Conservation (phyloP, 2,888 invertebrate species). For the Malthinus flaveolus region DNA sequence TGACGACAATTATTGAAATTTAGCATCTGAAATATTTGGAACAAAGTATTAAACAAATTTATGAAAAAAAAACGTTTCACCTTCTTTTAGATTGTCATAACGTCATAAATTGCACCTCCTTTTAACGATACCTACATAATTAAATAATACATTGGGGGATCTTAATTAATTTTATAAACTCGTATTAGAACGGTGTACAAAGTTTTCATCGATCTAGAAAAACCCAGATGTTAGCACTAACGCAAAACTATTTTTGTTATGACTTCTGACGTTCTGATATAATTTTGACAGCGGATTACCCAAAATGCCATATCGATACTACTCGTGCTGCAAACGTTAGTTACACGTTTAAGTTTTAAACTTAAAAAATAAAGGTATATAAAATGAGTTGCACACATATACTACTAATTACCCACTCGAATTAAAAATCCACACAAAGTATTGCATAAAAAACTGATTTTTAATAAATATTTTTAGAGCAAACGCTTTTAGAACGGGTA, state of each 20-base stretch:
- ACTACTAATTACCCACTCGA: slow-evolving; percentile 24
- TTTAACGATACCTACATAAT: no score
- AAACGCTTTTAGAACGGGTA: background rate
- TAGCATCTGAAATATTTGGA: slow-evolving; percentile 45
- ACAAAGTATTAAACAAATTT: background rate
- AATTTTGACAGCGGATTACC: slow-evolving; percentile 44
- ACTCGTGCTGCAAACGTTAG: no score
- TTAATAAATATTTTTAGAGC: background rate
- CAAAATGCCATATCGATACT: slow-evolving; percentile 27
- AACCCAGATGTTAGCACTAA: slow-evolving; percentile 46
- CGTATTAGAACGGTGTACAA: slow-evolving; percentile 4
- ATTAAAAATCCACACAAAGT: background rate
- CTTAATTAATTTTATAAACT: background rate
- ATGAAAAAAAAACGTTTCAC: slow-evolving; percentile 10
- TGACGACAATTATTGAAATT: slow-evolving; percentile 48
- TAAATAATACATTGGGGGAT: no score
- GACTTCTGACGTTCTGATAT: slow-evolving; percentile 37
- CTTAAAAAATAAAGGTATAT: no score
- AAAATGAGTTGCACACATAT: no score
- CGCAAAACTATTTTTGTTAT: slow-evolving; percentile 49
- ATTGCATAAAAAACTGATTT: background rate
- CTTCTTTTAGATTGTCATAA: slow-evolving; percentile 7
- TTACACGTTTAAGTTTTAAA: no score
- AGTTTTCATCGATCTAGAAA: slow-evolving; percentile 30
- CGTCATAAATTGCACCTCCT: background rate